Conservation (phyloP, 2,888 invertebrate genomes). For the Silvanus unidentatus region DNA sequence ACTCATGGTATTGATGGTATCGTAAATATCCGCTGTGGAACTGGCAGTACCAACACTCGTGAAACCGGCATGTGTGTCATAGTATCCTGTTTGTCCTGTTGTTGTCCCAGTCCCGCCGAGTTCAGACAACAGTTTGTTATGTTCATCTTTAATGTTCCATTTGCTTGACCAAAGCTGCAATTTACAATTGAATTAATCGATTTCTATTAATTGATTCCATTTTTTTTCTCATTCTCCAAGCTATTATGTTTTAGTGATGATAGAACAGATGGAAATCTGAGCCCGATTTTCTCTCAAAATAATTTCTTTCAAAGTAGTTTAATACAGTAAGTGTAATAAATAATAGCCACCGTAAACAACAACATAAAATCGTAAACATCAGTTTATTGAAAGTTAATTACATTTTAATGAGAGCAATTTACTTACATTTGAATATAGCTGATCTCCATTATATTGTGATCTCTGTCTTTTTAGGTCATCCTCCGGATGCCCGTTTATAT, state of each 20-base stretch:
- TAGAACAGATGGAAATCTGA: conserved; percentile 8
- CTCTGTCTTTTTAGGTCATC: conserved; percentile 85
- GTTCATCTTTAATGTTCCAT: conserved; percentile 89
- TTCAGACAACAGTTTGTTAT: conserved; percentile 81
- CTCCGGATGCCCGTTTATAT: conserved; percentile 80
- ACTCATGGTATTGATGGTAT: conserved; percentile 66
- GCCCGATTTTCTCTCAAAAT: too few species aligned
- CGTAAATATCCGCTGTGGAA: conserved; percentile 55
- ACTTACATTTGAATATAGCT: conserved; percentile 84
- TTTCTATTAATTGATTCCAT: background rate
- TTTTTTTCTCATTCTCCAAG: background rate
- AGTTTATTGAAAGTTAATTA: conserved; percentile 16
- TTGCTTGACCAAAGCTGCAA: conserved; percentile 75
- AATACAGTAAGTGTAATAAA: conserved; percentile 5
- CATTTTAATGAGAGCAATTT: conserved; percentile 14
- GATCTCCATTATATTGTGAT: conserved; percentile 82
- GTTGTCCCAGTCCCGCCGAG: conserved; percentile 57
- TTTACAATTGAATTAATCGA: background rate
- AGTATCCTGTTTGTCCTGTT: conserved; percentile 46
- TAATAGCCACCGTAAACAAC: conserved; percentile 11
- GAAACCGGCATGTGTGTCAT: conserved; percentile 54
- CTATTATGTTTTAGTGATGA: too few species aligned
- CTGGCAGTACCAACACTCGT: conserved; percentile 50
- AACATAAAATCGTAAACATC: conserved; percentile 16
- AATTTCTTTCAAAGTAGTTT: too few species aligned